Evolutionary conservation across 37 sponge, comb jelly and placozoan species (phyloP).

Genomic region (Crambe crambe): DNA sequence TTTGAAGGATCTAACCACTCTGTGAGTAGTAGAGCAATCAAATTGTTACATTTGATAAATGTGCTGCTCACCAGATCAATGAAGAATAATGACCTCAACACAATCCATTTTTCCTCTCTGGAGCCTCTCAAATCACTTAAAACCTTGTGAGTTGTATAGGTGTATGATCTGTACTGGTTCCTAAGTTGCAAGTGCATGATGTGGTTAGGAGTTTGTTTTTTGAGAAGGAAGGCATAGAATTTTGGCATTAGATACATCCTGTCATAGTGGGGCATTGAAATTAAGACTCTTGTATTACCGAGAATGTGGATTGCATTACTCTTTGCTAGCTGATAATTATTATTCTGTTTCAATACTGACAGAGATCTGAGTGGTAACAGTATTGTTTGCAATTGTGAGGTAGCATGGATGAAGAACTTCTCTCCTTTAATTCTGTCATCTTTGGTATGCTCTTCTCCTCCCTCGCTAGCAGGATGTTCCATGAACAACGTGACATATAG

Average conservation of each 20-base stretch:
- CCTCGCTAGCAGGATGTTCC: neutral
- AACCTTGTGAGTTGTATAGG: neutral
- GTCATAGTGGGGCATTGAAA: too few species aligned
- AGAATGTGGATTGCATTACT: too few species aligned
- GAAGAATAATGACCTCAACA: neutral
- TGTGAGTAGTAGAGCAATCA: constrained; percentile 4
- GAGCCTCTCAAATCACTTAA: constrained; percentile 13
- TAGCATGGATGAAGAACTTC: constrained; percentile 30
- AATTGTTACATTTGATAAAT: neutral
- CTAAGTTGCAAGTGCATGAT: too few species aligned
- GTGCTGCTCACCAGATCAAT: neutral
- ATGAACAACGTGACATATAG: neutral
- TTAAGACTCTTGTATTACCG: too few species aligned
- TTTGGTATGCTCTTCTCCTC: neutral
- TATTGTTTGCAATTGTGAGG: constrained; percentile 20
- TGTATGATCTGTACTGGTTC: too few species aligned
- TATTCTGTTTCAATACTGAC: neutral
- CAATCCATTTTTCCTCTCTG: neutral
- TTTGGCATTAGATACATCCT: too few species aligned
- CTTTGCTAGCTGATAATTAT: neutral
- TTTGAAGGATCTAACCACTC: neutral
- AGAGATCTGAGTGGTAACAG: constrained; percentile 17
- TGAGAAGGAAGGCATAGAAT: too few species aligned
- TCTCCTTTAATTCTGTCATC: neutral
- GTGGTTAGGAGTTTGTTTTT: too few species aligned